Evolutionary conservation across 2,888 invertebrate species (phyloP).

Genomic region (Calameuta idolon): DNA sequence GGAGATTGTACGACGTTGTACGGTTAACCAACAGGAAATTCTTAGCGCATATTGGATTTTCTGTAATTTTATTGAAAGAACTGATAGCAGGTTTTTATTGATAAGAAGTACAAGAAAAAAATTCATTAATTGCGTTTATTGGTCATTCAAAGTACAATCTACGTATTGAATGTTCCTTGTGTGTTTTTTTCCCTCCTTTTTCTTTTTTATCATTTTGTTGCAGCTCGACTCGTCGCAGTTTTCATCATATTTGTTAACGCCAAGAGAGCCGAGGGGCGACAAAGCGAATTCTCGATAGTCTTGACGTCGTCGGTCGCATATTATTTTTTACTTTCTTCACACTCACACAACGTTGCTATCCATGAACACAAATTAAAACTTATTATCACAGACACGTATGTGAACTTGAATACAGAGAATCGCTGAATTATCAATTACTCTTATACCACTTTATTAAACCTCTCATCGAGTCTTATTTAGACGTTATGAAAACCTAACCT

Average conservation of each 20-base stretch:
- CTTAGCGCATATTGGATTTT: background rate
- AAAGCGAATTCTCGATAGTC: background rate
- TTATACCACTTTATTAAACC: background rate
- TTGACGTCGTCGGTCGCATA: background rate
- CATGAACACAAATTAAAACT: slow-evolving; percentile 35
- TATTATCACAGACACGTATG: slow-evolving; percentile 34
- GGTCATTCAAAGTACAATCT: background rate
- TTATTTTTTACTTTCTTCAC: background rate
- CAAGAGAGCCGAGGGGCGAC: background rate
- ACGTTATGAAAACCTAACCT: background rate
- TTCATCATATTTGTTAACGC: background rate
- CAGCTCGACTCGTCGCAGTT: background rate
- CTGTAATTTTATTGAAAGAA: background rate
- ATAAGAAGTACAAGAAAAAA: background rate
- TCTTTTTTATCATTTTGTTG: background rate
- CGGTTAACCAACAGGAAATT: background rate
- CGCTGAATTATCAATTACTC: background rate
- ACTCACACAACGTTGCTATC: background rate
- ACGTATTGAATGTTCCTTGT: background rate
- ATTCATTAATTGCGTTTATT: background rate
- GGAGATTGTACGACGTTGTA: background rate
- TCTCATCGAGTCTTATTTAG: background rate
- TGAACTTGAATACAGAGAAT: slow-evolving; percentile 16
- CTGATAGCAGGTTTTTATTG: background rate
- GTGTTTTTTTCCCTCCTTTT: background rate